Base-by-base conservation (phyloP, 2,888 invertebrate genomes). In the Nysson spinosus region DNA sequence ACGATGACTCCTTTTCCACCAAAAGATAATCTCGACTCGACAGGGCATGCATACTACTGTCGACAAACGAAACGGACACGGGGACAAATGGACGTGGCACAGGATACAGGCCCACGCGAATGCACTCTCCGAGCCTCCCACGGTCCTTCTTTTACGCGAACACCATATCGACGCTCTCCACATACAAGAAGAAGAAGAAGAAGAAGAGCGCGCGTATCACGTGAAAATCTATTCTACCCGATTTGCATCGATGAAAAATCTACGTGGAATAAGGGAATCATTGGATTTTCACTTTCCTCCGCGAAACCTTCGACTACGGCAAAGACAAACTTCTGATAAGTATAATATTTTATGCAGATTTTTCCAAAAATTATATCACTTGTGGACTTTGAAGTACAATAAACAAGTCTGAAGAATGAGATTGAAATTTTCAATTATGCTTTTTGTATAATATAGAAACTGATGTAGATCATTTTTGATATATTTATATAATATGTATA, bases 81-180 rank as follows among this genome's bases (percentile, higher is more conserved):
- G 71, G 78, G 74, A 80, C 78, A 79, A 80, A 79, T 79, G 72
- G 75, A 76, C 69, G 65, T 57, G 67, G 72, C 69, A 77, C 69
- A 70, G 75, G 63, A 60, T 66, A 69, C 66, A 69, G 74, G 66
- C 78, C 80, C 79, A 80, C 79, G 79, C 79, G 63, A 67, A 51
- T 62, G 61, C 68, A 60, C 74, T 78, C 70, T 69, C 65, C 54
- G 70, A 55, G 72, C 78, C 80, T 80, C 80, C 80, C 80, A 80
- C 80, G 80, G 74, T 67, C 63, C 61, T 72, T 75, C 75, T 62
- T 69, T 58, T 71, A 63, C 62, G 44, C 43, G 47, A 39, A 24
- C 40, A 50, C 11, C 39, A 37, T 61, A 64, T 44, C 60, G 64
- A 39, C 34, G 64, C 19, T 43, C 24, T 46, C 28, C 24, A 54